These are phyloP conservation scores for Channa argus DNA, from an alignment of 2,113 vertebrate genomes.

Conservation along the genomic window DNA sequence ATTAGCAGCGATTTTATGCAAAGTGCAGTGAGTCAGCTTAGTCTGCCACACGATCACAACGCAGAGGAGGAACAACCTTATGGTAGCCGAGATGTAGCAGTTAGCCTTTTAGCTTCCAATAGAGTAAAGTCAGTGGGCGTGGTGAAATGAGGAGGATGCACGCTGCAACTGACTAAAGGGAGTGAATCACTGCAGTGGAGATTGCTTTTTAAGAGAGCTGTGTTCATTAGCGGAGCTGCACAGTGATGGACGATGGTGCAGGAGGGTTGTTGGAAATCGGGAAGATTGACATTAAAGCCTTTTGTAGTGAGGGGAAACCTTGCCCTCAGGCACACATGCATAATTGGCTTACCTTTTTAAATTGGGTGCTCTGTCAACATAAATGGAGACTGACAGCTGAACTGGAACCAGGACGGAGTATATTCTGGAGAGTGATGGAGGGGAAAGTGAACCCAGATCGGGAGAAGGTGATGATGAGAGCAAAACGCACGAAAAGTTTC, in stretches of 20 bases:
- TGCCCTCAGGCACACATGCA: not conserved
- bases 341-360: slow-evolving; percentile 21
- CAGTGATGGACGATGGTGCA: not conserved
- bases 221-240: slow-evolving; percentile 11
- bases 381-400: not conserved
- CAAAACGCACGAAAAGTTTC: too few relatives aligned
- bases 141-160: not conserved
- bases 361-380: slow-evolving; percentile 12
- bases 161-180: slow-evolving; percentile 8
- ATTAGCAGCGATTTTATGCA: slow-evolving; percentile 12
- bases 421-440: not conserved
- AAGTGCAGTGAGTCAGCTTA: slow-evolving; percentile 1
- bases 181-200: slow-evolving; percentile 27
- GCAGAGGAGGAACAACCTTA: not conserved
- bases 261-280: not conserved
- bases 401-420: not conserved
- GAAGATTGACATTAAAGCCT: not conserved
- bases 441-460: not conserved
- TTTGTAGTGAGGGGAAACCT: not conserved
- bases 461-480: not conserved
- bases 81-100: not conserved
- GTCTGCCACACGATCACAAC: not conserved
- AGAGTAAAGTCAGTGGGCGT: slow-evolving; percentile 23
- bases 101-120: slow-evolving; percentile 4
- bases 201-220: slow-evolving; percentile 19